These are phyloP conservation scores for Desoria tigrina DNA, from an alignment of 2,888 invertebrate species.

Conservation along the genomic window DNA sequence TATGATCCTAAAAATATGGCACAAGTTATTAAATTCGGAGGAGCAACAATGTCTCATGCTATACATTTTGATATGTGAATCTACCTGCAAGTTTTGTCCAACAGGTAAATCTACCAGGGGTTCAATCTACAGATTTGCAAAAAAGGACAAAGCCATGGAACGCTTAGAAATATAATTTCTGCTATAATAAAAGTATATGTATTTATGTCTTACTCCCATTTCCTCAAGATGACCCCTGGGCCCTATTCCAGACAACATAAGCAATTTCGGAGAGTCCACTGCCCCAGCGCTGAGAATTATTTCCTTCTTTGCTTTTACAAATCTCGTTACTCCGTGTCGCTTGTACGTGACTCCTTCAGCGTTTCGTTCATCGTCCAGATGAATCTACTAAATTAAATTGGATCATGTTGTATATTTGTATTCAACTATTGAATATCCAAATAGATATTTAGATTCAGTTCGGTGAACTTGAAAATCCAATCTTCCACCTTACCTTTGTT, in stretches of 20 bases:
- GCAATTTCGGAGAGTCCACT: constrained; percentile 43
- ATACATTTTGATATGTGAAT: not conserved
- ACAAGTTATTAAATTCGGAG: not conserved
- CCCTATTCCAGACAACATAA: constrained; percentile 48
- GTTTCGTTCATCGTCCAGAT: constrained; percentile 32
- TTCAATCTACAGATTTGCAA: constrained; percentile 24
- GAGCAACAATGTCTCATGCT: not conserved
- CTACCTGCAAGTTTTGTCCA: constrained; percentile 30
- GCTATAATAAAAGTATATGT: no score
- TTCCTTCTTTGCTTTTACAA: constrained; percentile 46
- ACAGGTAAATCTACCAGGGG: constrained; percentile 35
- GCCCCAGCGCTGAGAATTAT: constrained; percentile 44
- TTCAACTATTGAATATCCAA: no score
- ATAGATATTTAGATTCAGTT: no score
- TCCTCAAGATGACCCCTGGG: constrained; percentile 37
- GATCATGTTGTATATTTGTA: not conserved
- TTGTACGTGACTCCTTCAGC: constrained; percentile 50
- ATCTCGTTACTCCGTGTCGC: constrained; percentile 38
- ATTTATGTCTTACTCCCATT: constrained; percentile 34
- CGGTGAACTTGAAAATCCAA: no score
- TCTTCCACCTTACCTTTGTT: constrained; percentile 36
- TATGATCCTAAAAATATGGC: constrained; percentile 29
- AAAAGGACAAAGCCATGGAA: not conserved
- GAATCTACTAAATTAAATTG: no score
- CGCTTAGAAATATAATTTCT: not conserved